Evolutionary conservation across 2,888 invertebrate genomes (phyloP).

Genomic region (Sinhomidia bicolor): DNA sequence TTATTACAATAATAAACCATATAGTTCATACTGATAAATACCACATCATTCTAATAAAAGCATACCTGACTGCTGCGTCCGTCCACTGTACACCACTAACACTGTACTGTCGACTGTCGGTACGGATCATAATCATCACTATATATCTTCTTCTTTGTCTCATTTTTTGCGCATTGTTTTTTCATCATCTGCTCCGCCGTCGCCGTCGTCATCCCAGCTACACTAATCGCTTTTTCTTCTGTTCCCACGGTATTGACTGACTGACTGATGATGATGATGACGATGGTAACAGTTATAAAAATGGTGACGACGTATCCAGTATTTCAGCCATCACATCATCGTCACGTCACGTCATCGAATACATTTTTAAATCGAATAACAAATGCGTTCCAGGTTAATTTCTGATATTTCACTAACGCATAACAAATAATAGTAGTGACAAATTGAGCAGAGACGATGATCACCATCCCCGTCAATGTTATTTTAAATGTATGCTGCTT

Average conservation of each 20-base stretch:
- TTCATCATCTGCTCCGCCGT: not conserved
- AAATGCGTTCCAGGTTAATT: constrained; percentile 47
- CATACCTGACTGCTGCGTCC: constrained; percentile 5
- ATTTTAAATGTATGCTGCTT: not conserved
- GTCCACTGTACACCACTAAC: not conserved
- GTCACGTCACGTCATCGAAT: not conserved
- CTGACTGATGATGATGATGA: not conserved
- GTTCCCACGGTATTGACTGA: constrained; percentile 60
- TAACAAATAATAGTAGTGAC: not conserved
- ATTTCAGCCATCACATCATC: not conserved
- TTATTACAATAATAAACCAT: not conserved
- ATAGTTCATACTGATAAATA: not conserved
- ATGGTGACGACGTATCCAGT: not conserved
- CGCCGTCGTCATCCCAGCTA: not conserved
- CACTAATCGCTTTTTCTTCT: constrained; percentile 13
- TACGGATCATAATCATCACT: constrained; percentile 18
- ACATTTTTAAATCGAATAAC: constrained; percentile 41
- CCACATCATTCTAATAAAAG: constrained; percentile 22
- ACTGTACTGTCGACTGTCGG: not conserved
- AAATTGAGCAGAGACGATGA: not conserved
- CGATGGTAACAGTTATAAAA: not conserved
- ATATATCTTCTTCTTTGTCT: not conserved
- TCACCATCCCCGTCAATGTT: not conserved
- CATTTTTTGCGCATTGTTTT: constrained; percentile 65
- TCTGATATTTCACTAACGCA: not conserved